A percentile compares a stretch with the other conserved stretches of the same genome.
These are phyloP conservation scores for Nomada hirtipes DNA, from an alignment of 2,888 invertebrate species.

Conservation along the genomic window DNA sequence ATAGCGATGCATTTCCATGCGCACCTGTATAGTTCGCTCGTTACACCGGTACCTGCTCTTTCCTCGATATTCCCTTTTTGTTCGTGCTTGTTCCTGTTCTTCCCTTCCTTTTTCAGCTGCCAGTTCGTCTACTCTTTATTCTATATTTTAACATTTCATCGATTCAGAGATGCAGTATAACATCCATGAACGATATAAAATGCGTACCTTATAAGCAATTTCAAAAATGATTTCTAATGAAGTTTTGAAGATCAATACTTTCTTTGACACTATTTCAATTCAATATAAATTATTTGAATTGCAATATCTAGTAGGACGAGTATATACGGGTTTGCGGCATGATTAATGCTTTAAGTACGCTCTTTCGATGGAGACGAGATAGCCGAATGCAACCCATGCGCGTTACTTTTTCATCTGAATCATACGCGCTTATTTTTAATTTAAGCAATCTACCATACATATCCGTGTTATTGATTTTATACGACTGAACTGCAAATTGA, in stretches of 20 bases:
- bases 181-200: neutral
- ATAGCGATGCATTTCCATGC: neutral
- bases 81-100: neutral
- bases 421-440: slow-evolving; percentile 33
- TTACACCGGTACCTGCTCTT: neutral
- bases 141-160: neutral
- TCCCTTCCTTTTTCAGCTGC: neutral
- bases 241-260: slow-evolving; percentile 7
- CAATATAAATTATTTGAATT: slow-evolving; percentile 27
- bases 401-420: slow-evolving; percentile 9
- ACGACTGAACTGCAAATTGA: neutral
- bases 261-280: slow-evolving; percentile 32
- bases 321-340: slow-evolving; percentile 39
- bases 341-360: slow-evolving; percentile 46
- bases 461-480: slow-evolving; percentile 41
- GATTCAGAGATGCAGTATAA: neutral
- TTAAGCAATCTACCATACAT: slow-evolving; percentile 6
- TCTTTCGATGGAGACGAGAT: slow-evolving; percentile 43
- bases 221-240: neutral
- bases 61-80: neutral
- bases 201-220: neutral
- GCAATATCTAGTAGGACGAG: neutral
- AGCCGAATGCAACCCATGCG: slow-evolving; percentile 37
- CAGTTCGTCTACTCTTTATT: neutral
- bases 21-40: neutral